phyloP scores from a whole-genome alignment of 2,113 vertebrate species.

The Notothenia rossii region DNA sequence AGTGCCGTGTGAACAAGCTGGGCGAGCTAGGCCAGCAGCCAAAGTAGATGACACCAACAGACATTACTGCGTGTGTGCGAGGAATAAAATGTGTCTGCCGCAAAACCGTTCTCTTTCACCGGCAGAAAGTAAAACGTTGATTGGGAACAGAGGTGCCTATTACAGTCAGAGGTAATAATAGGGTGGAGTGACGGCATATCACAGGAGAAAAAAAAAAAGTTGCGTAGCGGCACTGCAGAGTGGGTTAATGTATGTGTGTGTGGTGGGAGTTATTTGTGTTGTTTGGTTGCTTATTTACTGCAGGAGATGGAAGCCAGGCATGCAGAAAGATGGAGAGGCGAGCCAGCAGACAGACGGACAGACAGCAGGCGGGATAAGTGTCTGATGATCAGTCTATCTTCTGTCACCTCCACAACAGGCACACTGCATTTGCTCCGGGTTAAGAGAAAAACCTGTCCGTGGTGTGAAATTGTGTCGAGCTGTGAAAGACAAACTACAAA shows the following conservation, averaged over 20 bases:
- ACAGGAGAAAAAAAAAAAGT: slow-evolving; percentile 60
- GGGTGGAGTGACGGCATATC: slow-evolving; percentile 63
- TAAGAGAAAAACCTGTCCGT: neutral
- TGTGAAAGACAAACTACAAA: slow-evolving; percentile 15
- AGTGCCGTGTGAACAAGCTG: slow-evolving; percentile 67
- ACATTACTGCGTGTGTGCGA: slow-evolving; percentile 41
- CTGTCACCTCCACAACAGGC: slow-evolving; percentile 37
- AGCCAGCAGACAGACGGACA: slow-evolving; percentile 43
- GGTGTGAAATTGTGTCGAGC: slow-evolving; percentile 38
- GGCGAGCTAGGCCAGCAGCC: slow-evolving; percentile 56
- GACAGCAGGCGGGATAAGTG: slow-evolving; percentile 25
- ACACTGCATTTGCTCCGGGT: slow-evolving; percentile 29
- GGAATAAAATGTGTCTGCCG: slow-evolving; percentile 64
- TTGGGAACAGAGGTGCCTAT: slow-evolving; percentile 77
- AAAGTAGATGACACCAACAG: slow-evolving; percentile 62
- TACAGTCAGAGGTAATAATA: slow-evolving; percentile 78
- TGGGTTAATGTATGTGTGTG: slow-evolving; percentile 16
- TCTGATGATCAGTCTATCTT: slow-evolving; percentile 40
- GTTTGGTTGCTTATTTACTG: slow-evolving; percentile 69
- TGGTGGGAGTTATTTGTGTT: slow-evolving; percentile 31
- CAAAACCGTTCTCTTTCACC: slow-evolving; percentile 70
- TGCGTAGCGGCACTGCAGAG: slow-evolving; percentile 15
- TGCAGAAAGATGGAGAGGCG: slow-evolving; percentile 33
- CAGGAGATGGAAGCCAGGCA: slow-evolving; percentile 44
- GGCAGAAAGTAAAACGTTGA: slow-evolving; percentile 75